A percentile compares a stretch with the other conserved stretches of the same genome.
phyloP scores from a whole-genome alignment of 2,888 invertebrate species.

The Belgica antarctica region DNA sequence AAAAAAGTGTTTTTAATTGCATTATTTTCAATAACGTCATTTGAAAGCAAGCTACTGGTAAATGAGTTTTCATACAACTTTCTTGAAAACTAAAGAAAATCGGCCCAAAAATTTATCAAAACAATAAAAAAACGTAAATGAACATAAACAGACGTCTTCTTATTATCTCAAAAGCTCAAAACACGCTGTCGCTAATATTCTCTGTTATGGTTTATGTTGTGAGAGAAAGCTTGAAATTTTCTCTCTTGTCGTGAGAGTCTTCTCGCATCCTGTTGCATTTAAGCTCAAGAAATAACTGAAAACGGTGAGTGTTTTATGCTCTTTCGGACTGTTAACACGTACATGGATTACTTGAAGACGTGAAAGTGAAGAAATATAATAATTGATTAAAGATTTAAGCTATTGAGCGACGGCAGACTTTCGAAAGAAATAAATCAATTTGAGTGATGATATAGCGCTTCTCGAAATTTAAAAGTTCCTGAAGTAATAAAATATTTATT shows the following conservation, averaged over 20 bases:
- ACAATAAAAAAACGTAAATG: too few species aligned
- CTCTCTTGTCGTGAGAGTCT: neutral
- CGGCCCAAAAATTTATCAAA: too few species aligned
- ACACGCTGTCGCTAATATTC: neutral
- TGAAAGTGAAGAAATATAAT: neutral
- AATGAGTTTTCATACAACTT: too few species aligned
- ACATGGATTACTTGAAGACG: neutral
- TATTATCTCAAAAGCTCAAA: neutral
- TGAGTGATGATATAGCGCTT: neutral
- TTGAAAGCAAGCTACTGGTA: too few species aligned
- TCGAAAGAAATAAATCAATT: too few species aligned
- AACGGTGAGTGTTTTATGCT: neutral
- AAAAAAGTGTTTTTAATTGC: too few species aligned
- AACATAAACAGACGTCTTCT: too few species aligned
- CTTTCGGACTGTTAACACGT: neutral
- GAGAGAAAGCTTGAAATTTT: neutral
- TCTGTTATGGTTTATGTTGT: neutral
- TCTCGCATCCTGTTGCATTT: neutral
- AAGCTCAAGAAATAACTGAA: neutral
- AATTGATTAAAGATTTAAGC: neutral
- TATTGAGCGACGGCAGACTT: too few species aligned
- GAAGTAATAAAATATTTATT: neutral
- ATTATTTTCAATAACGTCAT: too few species aligned
- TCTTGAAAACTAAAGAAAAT: too few species aligned
- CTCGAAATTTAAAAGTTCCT: neutral